These are phyloP conservation scores for Pristionchus japonicus DNA, from an alignment of 2,888 invertebrate species.

Conservation along the genomic window DNA sequence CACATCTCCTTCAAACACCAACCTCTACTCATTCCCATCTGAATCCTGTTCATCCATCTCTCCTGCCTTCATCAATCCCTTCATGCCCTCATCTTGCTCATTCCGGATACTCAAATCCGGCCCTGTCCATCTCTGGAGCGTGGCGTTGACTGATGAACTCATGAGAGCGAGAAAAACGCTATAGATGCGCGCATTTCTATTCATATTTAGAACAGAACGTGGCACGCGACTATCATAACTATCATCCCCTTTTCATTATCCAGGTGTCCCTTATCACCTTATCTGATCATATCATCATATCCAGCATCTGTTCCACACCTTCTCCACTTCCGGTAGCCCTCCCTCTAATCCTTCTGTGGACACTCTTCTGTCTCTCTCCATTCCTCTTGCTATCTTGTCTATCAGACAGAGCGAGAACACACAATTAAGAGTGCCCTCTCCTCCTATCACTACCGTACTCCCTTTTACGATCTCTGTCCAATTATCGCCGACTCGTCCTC, in stretches of 20 bases:
- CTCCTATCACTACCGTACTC: conserved; percentile 24
- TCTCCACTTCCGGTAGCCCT: neutral
- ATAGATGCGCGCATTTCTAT: too few relatives aligned
- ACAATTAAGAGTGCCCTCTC: too few relatives aligned
- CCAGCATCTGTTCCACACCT: conserved; percentile 13
- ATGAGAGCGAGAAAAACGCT: neutral
- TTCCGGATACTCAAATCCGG: conserved; percentile 33
- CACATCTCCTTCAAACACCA: neutral
- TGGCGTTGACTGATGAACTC: neutral
- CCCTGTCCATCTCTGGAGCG: neutral
- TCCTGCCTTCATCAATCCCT: neutral
- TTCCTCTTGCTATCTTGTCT: too few relatives aligned
- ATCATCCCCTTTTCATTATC: neutral
- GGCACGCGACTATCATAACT: neutral
- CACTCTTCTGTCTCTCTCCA: too few relatives aligned
- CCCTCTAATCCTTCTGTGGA: too few relatives aligned
- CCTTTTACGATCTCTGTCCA: neutral
- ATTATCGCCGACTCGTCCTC: conserved; percentile 2
- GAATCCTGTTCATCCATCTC: neutral
- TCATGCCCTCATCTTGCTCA: neutral
- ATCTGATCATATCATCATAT: conserved; percentile 6
- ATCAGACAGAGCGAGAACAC: too few relatives aligned
- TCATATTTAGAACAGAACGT: too few relatives aligned
- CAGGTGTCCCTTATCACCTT: conserved; percentile 4
- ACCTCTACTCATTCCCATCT: neutral